phyloP scores from a whole-genome alignment of 2,888 invertebrate genomes.

The Apeira syringaria region DNA sequence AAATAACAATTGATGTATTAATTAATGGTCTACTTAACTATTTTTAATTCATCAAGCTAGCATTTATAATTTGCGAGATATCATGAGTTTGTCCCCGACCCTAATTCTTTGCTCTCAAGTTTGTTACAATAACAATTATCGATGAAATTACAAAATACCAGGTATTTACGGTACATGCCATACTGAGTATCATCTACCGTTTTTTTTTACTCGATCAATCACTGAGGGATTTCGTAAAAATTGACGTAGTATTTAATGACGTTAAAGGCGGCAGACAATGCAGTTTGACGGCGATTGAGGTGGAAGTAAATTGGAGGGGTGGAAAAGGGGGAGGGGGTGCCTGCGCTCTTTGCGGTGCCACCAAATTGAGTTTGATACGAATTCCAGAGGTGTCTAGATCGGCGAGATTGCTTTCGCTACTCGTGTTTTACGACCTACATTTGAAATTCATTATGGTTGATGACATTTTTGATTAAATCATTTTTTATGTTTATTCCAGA shows the following conservation, averaged over 20 bases:
- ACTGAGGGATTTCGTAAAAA: conserved; percentile 6
- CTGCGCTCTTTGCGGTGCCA: conserved; percentile 41
- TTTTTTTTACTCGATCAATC: background rate
- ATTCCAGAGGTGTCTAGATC: conserved; percentile 41
- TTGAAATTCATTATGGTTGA: conserved; percentile 2
- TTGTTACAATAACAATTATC: too few relatives aligned
- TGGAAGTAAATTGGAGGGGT: conserved; percentile 4
- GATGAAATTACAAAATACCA: too few relatives aligned
- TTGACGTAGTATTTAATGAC: conserved; percentile 15
- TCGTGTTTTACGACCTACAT: conserved; percentile 29
- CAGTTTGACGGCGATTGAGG: conserved; percentile 24
- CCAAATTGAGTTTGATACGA: conserved; percentile 51
- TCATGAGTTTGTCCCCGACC: too few relatives aligned
- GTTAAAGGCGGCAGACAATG: conserved; percentile 34
- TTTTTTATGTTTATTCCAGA: too few relatives aligned
- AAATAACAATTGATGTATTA: too few relatives aligned
- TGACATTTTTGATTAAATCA: too few relatives aligned
- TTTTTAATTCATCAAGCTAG: too few relatives aligned
- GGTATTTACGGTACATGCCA: too few relatives aligned
- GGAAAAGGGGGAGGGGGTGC: conserved; percentile 25
- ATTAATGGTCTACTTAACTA: too few relatives aligned
- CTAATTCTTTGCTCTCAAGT: too few relatives aligned
- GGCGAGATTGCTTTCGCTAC: conserved; percentile 33
- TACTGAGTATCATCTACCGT: too few relatives aligned
- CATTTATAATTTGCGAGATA: too few relatives aligned